phyloP scores from a whole-genome alignment of 2,888 invertebrate genomes.

The Sphaerophoria rueppellii region DNA sequence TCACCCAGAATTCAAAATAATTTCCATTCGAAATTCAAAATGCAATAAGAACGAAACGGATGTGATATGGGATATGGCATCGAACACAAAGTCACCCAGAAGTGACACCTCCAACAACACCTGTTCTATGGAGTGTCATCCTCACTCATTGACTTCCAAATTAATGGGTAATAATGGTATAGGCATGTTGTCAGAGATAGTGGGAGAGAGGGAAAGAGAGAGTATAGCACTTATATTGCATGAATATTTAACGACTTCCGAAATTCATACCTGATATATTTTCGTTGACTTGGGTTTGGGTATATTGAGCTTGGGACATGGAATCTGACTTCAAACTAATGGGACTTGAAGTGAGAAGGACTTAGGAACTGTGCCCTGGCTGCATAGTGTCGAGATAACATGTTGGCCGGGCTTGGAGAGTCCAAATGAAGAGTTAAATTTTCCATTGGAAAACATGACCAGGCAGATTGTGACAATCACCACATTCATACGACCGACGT shows the following conservation, averaged over 20 bases:
- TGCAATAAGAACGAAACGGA: conserved; percentile 35
- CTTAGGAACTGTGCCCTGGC: too few species aligned
- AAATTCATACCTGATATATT: conserved; percentile 43
- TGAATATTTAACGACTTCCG: conserved; percentile 65
- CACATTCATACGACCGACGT: neutral
- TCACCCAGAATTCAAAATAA: conserved; percentile 43
- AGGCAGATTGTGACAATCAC: conserved; percentile 54
- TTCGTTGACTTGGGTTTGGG: neutral
- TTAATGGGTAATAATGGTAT: conserved; percentile 59
- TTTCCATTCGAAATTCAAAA: conserved; percentile 59
- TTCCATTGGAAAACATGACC: conserved; percentile 52
- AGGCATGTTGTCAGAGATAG: conserved; percentile 34
- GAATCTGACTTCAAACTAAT: conserved; percentile 3
- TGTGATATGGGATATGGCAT: conserved; percentile 13
- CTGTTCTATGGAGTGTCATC: conserved; percentile 32
- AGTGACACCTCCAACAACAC: conserved; percentile 37
- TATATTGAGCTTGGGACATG: neutral
- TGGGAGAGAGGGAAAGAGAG: neutral
- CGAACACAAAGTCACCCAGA: conserved; percentile 2
- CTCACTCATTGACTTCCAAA: conserved; percentile 61
- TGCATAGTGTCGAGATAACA: conserved; percentile 46
- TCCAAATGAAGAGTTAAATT: conserved; percentile 65
- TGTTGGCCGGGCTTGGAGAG: conserved; percentile 44
- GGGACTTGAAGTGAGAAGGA: conserved; percentile 9
- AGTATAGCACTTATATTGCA: conserved; percentile 56